Evolutionary conservation across 2,797 vertebrate genomes (phyloP), one percentile per base, ranked within the genome.

Genomic region (Hydrocynus forskahlii): DNA sequence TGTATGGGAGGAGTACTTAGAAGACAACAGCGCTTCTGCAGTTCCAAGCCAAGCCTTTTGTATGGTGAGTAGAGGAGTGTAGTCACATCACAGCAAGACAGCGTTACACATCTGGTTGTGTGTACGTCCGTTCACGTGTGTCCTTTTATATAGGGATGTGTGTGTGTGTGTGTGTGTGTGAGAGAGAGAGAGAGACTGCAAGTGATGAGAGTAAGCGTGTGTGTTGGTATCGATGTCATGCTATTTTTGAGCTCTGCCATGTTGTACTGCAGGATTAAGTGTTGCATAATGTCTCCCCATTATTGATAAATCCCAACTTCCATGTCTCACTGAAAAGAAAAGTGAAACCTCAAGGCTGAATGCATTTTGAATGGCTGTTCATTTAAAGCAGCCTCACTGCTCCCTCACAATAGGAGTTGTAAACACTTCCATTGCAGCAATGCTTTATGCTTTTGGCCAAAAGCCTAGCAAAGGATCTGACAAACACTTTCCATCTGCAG

Each of bases 1-100:
- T 89, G 90, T 94, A n/a, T 98, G 97, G 96, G 94, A 93, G 70
- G 93, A 95, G 1, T 97, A 97, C 83, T 91, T 98, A 81, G 91
- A 96, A 89, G 95, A 97, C 85, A 95, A 93, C 3, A 89, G 92
- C 23, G 92, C 95, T 5, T 92, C 91, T 23, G 94, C 95, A 45
- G 96, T 94, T 80, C 96, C 96, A 80, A 90, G 89, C 81, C 90
- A 95, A 87, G 94, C 94, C 12, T 97, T 98, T 89, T 93, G 92
- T 89, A 87, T 89, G 94, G 96, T 98, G 89, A 82, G 92, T 89
- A 64, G 23, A 55, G 38, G 68, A 75, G 38, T 29, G 35, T 35
- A 7, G 55, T 64, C 76, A 79, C 62, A 72, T 78, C 29, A 52
- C 80, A 63, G 12, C 19, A 66, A 59, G 23, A 66, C 43, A 62